These are phyloP conservation scores for Sitobion miscanthi DNA, from an alignment of 1,140 invertebrate genomes.

Conservation along the genomic window DNA sequence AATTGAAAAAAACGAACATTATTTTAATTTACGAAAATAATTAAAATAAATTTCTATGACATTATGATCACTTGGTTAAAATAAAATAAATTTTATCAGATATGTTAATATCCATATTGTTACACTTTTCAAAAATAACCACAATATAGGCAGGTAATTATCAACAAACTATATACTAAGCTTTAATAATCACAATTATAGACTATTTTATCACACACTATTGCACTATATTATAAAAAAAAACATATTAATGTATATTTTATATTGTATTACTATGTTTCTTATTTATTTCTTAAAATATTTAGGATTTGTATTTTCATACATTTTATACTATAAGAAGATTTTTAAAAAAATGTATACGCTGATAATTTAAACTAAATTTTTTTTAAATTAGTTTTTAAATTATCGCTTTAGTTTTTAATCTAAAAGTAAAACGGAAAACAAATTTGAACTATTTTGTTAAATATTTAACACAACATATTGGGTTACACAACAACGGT, in stretches of 20 bases:
- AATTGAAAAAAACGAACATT: not conserved
- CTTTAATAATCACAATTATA: not conserved
- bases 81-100: too few species aligned
- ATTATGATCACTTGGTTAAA: too few species aligned
- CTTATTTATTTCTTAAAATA: not conserved
- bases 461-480: not conserved
- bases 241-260: not conserved
- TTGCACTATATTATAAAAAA: not conserved
- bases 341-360: not conserved
- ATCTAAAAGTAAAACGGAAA: not conserved
- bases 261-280: not conserved
- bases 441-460: not conserved
- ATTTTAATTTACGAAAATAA: not conserved
- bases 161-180: too few species aligned
- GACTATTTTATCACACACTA: not conserved
- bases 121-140: not conserved
- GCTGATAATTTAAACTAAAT: not conserved
- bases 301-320: not conserved
- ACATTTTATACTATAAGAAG: not conserved
- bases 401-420: too few species aligned
- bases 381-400: too few species aligned
- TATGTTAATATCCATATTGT: not conserved
- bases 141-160: too few species aligned
- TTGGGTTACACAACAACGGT: not conserved
- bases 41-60: not conserved